Base-by-base conservation (phyloP, 2,797 vertebrate species). In the Pelochelys cantorii region DNA sequence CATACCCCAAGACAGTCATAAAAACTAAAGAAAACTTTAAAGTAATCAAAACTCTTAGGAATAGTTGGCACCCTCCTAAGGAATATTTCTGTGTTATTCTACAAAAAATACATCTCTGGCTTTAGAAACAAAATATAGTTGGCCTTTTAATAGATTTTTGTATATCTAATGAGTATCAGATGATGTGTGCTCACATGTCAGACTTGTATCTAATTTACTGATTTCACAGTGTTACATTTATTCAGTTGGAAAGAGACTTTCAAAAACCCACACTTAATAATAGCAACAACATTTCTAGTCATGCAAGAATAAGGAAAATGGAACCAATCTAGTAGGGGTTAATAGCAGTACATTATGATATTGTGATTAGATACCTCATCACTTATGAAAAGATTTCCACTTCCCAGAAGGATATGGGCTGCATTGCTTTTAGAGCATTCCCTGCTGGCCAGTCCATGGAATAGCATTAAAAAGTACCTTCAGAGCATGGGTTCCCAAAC, bases 121-220 rank as follows among this genome's bases (percentile, higher is more conserved):
- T 97, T 95, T 95, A 81, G 68, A 95, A 95, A 82, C 88, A 95
- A 96, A 96, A 95, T 68, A 91, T 1, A 93, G 85, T 78, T 96
- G 95, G 94, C 94, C 96, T 97, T 97, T 97, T 82, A 91, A 71
- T 93, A 86, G 92, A 48, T 48, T 48, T 77, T 95, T 22, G 53
- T 91, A 25, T 84, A 75, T 82, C 90, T 94, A 95, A 95, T 93
- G 84, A 95, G 23, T 95, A 92, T 93, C 88, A 90, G 95, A 82
- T 90, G 82, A 80, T 65, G 78, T 83, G 79, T 89, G 52, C 18
- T 2, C 75, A 80, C 92, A 68, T 42, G 83, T 92, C 88, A 81
- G 84, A 85, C 89, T 88, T 78, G 94, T 96, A 96, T 92, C 95
- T 92, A 88, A 92, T 96, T 87, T 93, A 95, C 93, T 88, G 57